Conservation (phyloP, 1,140 invertebrate species). For the Apis laboriosa region DNA sequence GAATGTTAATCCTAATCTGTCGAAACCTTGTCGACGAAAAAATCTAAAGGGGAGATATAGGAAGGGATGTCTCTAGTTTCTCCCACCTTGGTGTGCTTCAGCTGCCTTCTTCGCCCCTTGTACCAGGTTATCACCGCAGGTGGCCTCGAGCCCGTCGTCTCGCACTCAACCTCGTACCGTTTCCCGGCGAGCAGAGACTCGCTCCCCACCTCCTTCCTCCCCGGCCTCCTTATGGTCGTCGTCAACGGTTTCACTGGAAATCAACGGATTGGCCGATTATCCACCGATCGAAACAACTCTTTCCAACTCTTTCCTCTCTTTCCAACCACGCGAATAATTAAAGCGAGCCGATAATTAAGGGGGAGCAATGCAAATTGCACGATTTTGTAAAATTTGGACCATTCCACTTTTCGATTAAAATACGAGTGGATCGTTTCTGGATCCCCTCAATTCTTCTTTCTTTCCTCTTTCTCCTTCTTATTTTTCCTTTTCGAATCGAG, state of each 20-base stretch:
- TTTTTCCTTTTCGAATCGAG: not conserved
- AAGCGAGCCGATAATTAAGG: constrained; percentile 56
- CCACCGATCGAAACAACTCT: not conserved
- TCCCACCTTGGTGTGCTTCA: constrained; percentile 87
- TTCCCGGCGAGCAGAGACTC: constrained; percentile 86
- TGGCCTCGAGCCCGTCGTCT: constrained; percentile 91
- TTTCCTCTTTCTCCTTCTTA: too few species aligned
- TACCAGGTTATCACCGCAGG: constrained; percentile 94
- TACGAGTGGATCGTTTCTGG: too few species aligned
- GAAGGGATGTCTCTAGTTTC: too few species aligned
- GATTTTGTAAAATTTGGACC: constrained; percentile 12
- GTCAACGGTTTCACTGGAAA: constrained; percentile 89
- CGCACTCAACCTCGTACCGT: constrained; percentile 89
- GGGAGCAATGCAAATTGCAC: constrained; percentile 44
- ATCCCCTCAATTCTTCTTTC: too few species aligned
- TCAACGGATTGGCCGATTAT: not conserved
- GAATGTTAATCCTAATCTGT: too few species aligned
- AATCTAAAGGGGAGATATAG: too few species aligned
- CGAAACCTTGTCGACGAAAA: too few species aligned
- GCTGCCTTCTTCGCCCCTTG: constrained; percentile 86
- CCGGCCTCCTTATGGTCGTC: constrained; percentile 86
- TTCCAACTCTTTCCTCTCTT: constrained; percentile 15
- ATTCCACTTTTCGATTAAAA: too few species aligned
- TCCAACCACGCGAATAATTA: constrained; percentile 61
- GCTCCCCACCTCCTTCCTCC: constrained; percentile 57